phyloP scores from a whole-genome alignment of 2,888 invertebrate species.

The Eupithecia tripunctaria region DNA sequence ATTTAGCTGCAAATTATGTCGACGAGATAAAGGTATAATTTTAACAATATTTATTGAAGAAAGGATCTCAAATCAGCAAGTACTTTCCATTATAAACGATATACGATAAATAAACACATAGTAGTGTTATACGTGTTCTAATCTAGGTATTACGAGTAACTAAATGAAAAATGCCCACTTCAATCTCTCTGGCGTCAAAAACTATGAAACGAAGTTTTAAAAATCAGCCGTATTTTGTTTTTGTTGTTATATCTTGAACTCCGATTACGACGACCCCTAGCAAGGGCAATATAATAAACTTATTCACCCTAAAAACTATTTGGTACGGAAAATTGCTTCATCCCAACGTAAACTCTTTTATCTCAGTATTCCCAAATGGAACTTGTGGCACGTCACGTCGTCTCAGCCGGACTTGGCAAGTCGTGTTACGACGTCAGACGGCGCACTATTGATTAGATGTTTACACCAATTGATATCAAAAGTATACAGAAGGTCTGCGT shows the following conservation, averaged over 20 bases:
- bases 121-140: too few species aligned
- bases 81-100: too few species aligned
- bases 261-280: neutral
- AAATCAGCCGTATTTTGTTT: neutral
- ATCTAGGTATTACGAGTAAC: too few species aligned
- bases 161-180: too few species aligned
- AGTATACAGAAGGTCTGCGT: neutral
- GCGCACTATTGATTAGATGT: neutral
- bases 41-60: too few species aligned
- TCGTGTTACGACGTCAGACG: neutral
- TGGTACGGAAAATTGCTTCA: neutral
- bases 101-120: too few species aligned
- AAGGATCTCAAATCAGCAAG: too few species aligned
- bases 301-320: neutral
- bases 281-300: neutral
- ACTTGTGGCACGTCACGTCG: neutral
- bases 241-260: neutral
- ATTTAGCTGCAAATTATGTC: too few species aligned
- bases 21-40: too few species aligned
- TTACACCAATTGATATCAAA: neutral
- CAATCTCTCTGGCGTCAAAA: neutral
- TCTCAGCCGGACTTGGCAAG: neutral
- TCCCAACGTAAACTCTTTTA: slow-evolving; percentile 2
- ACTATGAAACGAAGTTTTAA: neutral
- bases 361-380: neutral